These are phyloP conservation scores for Nemapogon koenigi DNA, from an alignment of 2,888 invertebrate species.

Conservation along the genomic window DNA sequence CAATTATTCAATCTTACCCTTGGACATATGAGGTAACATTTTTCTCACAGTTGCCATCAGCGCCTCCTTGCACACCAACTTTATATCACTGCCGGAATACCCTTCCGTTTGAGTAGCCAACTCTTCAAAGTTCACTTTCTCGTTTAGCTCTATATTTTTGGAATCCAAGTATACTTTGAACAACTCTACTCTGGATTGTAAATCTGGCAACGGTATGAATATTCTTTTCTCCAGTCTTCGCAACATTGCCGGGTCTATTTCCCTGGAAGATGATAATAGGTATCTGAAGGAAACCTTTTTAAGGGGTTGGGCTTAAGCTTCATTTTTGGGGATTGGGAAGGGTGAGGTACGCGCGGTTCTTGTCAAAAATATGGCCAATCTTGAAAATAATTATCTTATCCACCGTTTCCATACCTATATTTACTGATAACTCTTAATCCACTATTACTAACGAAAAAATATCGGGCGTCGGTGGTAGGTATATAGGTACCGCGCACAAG, in stretches of 20 bases:
- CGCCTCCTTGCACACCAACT: slow-evolving; percentile 87
- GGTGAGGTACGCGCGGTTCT: no score
- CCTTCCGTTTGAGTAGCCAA: slow-evolving; percentile 69
- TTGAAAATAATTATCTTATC: no score
- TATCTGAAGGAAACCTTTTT: no score
- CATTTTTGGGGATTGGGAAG: no score
- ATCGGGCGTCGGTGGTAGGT: no score
- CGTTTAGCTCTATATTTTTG: slow-evolving; percentile 49
- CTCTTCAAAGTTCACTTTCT: slow-evolving; percentile 41
- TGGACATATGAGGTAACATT: slow-evolving; percentile 45
- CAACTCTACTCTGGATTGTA: slow-evolving; percentile 70
- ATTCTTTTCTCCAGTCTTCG: slow-evolving; percentile 89
- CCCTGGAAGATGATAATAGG: slow-evolving; percentile 59
- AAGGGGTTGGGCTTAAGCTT: no score
- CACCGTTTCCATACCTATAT: no score
- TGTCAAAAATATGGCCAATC: no score
- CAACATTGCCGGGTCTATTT: slow-evolving; percentile 86
- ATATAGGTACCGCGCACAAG: no score
- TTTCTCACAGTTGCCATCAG: slow-evolving; percentile 82
- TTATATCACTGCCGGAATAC: slow-evolving; percentile 90
- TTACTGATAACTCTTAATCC: no score
- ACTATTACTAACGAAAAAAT: no score
- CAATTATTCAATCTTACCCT: slow-evolving; percentile 27
- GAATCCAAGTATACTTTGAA: slow-evolving; percentile 68
- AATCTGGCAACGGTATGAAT: slow-evolving; percentile 77